Evolutionary conservation across 2,113 vertebrate species (phyloP), one percentile per base, ranked within the genome.

Genomic region (Salvelinus namaycush): DNA sequence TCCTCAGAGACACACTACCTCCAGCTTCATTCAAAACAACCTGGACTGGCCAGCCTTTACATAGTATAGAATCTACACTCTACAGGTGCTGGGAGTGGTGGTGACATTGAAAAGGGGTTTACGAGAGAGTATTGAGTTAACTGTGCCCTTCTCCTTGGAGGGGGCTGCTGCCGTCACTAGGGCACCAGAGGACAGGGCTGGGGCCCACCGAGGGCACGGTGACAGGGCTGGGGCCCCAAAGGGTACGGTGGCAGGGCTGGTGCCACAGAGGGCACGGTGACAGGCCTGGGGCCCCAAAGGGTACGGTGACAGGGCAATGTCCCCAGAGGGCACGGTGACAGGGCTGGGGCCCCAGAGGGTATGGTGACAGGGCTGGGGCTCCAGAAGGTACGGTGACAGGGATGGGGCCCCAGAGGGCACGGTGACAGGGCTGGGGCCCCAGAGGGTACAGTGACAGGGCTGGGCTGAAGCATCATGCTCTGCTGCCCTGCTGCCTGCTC

Each of bases 121-220:
- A 18, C 3, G 16, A 18, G 51, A 54, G 51, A 54, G 14, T 6
- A 54, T 54, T 54, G 51, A 54, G 44, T 71, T 72, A 18, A 22
- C 26, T 27, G 24, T 20, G 54, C 13, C 83, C 77, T 91, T 87
- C 91, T 88, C 84, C 81, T 89, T 82, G 92, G 86, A 92, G 87
- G 92, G 51, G 89, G 85, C 76, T 86, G 81, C 82, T 82, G 91
- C 86, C 87, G 89, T 89, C 90, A 87, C 75, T 83, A 84, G 85
- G 86, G 78, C 85, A 9, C 80, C 83, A 87, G 89, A 88, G 89
- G 89, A 88, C 79, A 83, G 87, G 88, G 87, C 85, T 84, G 74
- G 39, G 39, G 80, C 86, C 87, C 86, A 26, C 8, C 79, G 83
- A 74, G 70, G 74, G 80, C 75, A 79, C 1, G 18, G 51, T 18